A percentile compares a stretch with the other conserved stretches of the same genome.
Evolutionary conservation across 2,797 vertebrate species (phyloP).

Genomic region (Sebastes steindachneri): DNA sequence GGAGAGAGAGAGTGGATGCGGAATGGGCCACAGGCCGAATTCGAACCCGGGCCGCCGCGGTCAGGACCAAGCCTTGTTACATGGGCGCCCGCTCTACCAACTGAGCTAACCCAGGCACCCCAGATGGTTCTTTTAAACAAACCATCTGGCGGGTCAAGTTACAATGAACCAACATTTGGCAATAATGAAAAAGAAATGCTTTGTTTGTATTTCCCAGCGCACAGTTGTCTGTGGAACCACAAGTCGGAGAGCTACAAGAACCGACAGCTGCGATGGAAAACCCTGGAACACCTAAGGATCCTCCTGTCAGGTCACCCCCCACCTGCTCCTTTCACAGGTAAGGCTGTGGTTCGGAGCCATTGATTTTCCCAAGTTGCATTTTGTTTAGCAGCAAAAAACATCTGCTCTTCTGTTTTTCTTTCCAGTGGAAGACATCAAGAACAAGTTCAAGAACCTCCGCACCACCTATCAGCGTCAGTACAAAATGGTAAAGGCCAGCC

Average conservation of each 20-base stretch:
- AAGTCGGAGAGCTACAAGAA: conserved; percentile 65
- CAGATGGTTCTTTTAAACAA: no score
- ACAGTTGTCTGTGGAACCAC: conserved; percentile 75
- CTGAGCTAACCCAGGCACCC: no score
- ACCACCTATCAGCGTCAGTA: conserved; percentile 73
- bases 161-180: neutral
- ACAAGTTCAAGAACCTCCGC: conserved; percentile 74
- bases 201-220: conserved; percentile 26
- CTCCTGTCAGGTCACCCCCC: conserved; percentile 61
- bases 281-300: conserved; percentile 59
- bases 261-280: conserved; percentile 66
- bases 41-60: no score
- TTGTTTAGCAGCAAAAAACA: neutral
- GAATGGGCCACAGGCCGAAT: no score
- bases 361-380: neutral
- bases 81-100: no score
- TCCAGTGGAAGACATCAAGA: conserved; percentile 73
- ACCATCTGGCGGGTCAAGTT: no score
- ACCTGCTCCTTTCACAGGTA: conserved; percentile 54
- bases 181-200: neutral
- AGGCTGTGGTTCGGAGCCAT: rapidly evolving
- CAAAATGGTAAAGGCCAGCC: conserved; percentile 60
- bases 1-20: no score
- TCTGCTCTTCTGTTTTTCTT: neutral
- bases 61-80: no score